phyloP scores from a whole-genome alignment of 2,797 vertebrate species.

The Tarsius wallacei region DNA sequence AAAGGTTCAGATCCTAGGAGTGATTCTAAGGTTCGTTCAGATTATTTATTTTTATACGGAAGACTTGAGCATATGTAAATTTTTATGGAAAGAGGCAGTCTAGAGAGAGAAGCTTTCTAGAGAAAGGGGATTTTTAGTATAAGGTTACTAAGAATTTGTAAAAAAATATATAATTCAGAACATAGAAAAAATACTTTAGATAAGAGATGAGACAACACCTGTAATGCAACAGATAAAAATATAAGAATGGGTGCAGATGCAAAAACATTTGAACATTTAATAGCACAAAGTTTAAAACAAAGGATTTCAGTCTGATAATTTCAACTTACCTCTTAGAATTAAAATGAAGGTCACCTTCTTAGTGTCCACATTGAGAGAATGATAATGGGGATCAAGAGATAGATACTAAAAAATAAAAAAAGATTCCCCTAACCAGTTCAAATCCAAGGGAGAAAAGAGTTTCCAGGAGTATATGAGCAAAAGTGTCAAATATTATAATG shows the following conservation, averaged over 20 bases:
- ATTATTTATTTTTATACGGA: no score
- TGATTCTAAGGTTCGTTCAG: no score
- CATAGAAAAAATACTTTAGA: background rate
- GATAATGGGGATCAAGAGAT: background rate
- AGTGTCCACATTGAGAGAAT: background rate
- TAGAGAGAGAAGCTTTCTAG: background rate
- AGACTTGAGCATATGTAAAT: no score
- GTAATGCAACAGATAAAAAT: background rate
- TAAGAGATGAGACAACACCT: background rate
- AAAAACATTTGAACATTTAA: background rate
- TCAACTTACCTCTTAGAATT: background rate
- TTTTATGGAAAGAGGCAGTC: no score
- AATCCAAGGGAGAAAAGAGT: background rate
- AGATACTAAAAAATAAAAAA: background rate
- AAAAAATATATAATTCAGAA: background rate
- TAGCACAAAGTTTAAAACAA: background rate
- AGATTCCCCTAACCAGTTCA: background rate
- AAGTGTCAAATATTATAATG: background rate
- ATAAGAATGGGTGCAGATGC: background rate
- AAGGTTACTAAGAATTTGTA: background rate
- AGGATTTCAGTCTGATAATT: background rate
- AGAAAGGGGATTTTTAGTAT: background rate
- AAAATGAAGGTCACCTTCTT: background rate
- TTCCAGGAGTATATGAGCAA: background rate
- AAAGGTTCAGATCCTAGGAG: no score